These are phyloP conservation scores for Synchiropus splendidus DNA, from an alignment of 2,113 vertebrate species.

Conservation along the genomic window DNA sequence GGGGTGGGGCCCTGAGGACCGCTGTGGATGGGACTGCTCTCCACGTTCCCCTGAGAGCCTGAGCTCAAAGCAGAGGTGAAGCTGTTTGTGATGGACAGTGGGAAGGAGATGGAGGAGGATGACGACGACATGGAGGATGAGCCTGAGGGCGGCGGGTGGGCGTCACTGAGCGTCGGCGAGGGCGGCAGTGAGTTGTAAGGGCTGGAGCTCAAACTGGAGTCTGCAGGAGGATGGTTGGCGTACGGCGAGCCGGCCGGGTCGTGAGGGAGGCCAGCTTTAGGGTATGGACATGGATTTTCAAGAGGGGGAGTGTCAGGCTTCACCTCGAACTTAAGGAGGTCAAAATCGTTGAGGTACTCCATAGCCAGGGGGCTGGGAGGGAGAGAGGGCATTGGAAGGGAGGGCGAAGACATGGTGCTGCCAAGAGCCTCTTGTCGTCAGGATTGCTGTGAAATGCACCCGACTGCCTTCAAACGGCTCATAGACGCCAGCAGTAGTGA, in stretches of 20 bases:
- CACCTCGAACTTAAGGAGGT: slow-evolving; percentile 97
- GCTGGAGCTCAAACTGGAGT: slow-evolving; percentile 91
- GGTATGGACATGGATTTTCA: slow-evolving; percentile 71
- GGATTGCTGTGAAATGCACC: slow-evolving; percentile 30
- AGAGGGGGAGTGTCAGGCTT: slow-evolving; percentile 84
- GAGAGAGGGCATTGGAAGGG: slow-evolving; percentile 68
- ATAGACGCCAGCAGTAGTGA: slow-evolving; percentile 35
- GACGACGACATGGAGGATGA: slow-evolving; percentile 65
- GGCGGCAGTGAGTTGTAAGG: slow-evolving; percentile 96
- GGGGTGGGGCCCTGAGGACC: slow-evolving; percentile 71
- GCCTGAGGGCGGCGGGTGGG: slow-evolving; percentile 68
- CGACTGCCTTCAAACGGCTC: slow-evolving; percentile 33
- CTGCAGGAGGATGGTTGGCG: slow-evolving; percentile 77
- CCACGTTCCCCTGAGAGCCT: slow-evolving; percentile 73
- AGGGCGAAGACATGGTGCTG: slow-evolving; percentile 59
- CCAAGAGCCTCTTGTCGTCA: slow-evolving; percentile 26
- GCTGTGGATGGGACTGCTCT: slow-evolving; percentile 56
- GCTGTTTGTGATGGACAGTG: slow-evolving; percentile 62
- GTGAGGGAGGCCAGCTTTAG: slow-evolving; percentile 45
- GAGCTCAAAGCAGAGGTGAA: slow-evolving; percentile 60
- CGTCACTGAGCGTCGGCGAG: slow-evolving; percentile 90
- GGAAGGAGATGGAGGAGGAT: slow-evolving; percentile 68
- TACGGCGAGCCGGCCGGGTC: slow-evolving; percentile 67
- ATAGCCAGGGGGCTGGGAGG: slow-evolving; percentile 94
- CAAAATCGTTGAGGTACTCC: slow-evolving; percentile 99